Conservation (phyloP, 2,888 invertebrate species). For the Lasioglossum oenotherae region DNA sequence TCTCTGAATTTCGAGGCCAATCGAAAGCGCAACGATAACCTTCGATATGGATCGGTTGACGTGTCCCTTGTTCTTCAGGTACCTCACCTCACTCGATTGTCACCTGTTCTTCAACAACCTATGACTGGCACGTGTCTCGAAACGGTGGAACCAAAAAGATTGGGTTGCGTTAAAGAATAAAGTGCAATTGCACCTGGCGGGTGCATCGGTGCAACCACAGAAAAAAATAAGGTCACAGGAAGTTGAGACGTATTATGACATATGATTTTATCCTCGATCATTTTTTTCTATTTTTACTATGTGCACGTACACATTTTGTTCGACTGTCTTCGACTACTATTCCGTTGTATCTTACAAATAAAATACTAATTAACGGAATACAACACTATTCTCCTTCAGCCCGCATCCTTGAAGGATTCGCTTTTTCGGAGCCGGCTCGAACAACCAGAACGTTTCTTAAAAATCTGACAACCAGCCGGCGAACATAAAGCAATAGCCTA, state of each 20-base stretch:
- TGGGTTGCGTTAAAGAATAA: too few relatives aligned
- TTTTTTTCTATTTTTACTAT: too few relatives aligned
- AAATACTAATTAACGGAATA: too few relatives aligned
- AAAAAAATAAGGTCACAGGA: too few relatives aligned
- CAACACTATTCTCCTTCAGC: not conserved
- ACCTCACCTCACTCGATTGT: not conserved
- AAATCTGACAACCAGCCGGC: constrained; percentile 22
- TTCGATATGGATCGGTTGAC: not conserved
- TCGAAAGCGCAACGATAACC: constrained; percentile 1
- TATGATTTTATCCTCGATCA: too few relatives aligned
- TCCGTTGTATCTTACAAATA: too few relatives aligned
- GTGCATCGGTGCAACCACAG: too few relatives aligned
- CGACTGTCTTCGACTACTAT: too few relatives aligned
- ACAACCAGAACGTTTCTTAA: constrained; percentile 13
- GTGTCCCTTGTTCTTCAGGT: not conserved
- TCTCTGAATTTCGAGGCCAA: constrained; percentile 26
- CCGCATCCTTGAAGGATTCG: not conserved
- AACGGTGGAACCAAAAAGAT: not conserved
- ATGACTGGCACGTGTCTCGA: not conserved
- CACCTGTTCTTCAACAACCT: not conserved
- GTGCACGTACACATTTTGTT: too few relatives aligned
- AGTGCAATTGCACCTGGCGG: too few relatives aligned
- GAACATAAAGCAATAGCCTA: constrained; percentile 25
- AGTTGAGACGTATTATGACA: too few relatives aligned
- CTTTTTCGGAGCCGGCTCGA: constrained; percentile 9